Base-by-base conservation (phyloP, 92 coral and sea anemone genomes). In the Zoanthus gigantus region DNA sequence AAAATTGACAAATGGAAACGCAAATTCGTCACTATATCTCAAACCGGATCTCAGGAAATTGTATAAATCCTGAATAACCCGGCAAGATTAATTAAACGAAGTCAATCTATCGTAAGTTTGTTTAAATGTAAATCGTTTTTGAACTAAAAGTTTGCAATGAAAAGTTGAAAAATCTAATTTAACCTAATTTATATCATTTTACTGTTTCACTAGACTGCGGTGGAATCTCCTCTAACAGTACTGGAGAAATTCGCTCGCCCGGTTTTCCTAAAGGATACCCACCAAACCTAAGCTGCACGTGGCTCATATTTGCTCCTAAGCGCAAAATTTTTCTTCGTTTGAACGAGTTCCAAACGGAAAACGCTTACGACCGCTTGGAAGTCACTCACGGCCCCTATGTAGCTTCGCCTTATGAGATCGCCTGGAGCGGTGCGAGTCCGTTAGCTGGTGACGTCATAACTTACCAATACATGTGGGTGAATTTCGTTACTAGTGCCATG, bases 361-460 rank as follows among this genome's bases (percentile, higher is more conserved):
- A 92, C 76, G 95, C 95, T 46, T 95, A 95, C 84, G 99, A 97
- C 68, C 96, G 97, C 48, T 86, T 97, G 37, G 96, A 89, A 45
- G 91, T 94, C 37, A 90, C 96, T n/a, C 95, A 91, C 31, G 98
- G 98, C 2, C 99, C 99, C 31, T 92, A 94, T 93, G 93, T 91
- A 61, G 93, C 96, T 58, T 85, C 94, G 83, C 92, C 94, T 29
- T 91, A 90, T 31, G 94, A 91, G 82, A 90, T 95, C 32, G 92
- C 95, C 73, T 95, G 94, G 93, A 93, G 98, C 48, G 99, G 99
- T 57, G 91, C 95, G 79, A 88, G 94, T 74, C 94, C 94, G 71
- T 91, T 93, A 16, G 81, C 88, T 60, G 98, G 97, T 58, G 87
- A 87, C 69, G 91, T 97, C 84, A 90, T 87, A 5, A 86, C 97